Conservation (phyloP, 2,888 invertebrate genomes). For the Papilio protenor region DNA sequence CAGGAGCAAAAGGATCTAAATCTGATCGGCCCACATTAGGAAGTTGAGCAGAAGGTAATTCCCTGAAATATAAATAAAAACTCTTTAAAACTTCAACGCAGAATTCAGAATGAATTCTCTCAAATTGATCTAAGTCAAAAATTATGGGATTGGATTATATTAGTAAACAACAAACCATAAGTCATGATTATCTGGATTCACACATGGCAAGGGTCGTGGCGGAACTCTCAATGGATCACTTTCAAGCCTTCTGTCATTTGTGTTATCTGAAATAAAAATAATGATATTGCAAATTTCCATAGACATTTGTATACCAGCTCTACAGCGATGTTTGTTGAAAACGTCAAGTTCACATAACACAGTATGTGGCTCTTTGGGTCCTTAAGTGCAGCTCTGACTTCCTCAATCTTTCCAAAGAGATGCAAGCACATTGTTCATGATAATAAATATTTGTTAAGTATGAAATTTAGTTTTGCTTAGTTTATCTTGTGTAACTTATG, state of each 20-base stretch:
- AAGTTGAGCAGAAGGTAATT: constrained; percentile 65
- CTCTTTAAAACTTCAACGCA: neutral
- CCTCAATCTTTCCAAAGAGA: too few relatives aligned
- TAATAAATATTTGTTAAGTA: too few relatives aligned
- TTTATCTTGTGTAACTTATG: too few relatives aligned
- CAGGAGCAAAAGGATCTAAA: constrained; percentile 88
- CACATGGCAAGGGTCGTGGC: constrained; percentile 63
- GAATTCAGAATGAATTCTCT: neutral
- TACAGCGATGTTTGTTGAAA: too few relatives aligned
- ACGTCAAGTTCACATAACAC: too few relatives aligned
- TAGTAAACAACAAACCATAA: constrained; percentile 62
- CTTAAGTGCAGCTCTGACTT: too few relatives aligned
- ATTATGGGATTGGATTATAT: neutral
- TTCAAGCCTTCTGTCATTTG: constrained; percentile 55
- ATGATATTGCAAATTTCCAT: neutral
- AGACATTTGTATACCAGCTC: neutral
- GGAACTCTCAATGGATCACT: constrained; percentile 71
- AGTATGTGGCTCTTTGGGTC: too few relatives aligned
- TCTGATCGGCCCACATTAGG: constrained; percentile 88
- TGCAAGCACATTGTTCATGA: too few relatives aligned
- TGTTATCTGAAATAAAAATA: constrained; percentile 50
- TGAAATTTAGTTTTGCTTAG: too few relatives aligned
- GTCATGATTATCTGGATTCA: constrained; percentile 66
- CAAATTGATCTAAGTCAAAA: neutral
- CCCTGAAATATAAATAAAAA: constrained; percentile 57